Evolutionary conservation across 2,888 invertebrate genomes (phyloP).

Genomic region (Chloroclysta siterata): DNA sequence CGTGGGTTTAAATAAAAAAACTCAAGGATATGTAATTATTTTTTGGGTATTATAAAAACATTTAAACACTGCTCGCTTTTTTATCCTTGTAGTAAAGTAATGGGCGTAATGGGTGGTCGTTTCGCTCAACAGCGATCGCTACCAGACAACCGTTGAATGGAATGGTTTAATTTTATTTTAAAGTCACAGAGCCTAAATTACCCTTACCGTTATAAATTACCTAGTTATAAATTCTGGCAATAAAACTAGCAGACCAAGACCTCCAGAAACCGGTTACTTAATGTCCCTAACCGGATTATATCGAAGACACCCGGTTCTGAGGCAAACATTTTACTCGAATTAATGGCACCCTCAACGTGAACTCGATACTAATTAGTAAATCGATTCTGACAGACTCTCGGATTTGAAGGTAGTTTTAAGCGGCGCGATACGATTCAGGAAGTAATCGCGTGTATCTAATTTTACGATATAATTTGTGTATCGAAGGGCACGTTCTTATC

Average conservation of each 20-base stretch:
- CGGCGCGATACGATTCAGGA: conserved; percentile 3
- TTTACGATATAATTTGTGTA: too few species aligned
- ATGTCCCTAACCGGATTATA: conserved; percentile 33
- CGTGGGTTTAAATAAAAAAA: too few species aligned
- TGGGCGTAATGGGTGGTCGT: too few species aligned
- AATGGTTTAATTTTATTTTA: too few species aligned
- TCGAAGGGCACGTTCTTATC: too few species aligned
- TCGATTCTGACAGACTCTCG: conserved; percentile 46
- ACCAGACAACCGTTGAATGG: too few species aligned
- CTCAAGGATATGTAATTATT: too few species aligned
- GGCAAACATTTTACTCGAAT: conserved; percentile 51
- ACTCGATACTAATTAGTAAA: conserved; percentile 60
- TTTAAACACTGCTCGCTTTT: too few species aligned
- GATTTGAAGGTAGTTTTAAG: conserved; percentile 5
- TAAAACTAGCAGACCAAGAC: conserved; percentile 1
- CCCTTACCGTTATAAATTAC: neutral
- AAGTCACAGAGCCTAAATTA: neutral
- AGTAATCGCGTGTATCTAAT: neutral
- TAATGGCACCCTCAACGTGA: conserved; percentile 48
- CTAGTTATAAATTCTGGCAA: neutral
- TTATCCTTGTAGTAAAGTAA: too few species aligned
- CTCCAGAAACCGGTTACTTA: conserved; percentile 14
- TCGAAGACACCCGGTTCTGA: conserved; percentile 30
- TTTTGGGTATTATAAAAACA: too few species aligned
- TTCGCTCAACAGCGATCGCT: too few species aligned